Base-by-base conservation (phyloP, 1,140 invertebrate genomes). In the Pemphigus obesinymphae region DNA sequence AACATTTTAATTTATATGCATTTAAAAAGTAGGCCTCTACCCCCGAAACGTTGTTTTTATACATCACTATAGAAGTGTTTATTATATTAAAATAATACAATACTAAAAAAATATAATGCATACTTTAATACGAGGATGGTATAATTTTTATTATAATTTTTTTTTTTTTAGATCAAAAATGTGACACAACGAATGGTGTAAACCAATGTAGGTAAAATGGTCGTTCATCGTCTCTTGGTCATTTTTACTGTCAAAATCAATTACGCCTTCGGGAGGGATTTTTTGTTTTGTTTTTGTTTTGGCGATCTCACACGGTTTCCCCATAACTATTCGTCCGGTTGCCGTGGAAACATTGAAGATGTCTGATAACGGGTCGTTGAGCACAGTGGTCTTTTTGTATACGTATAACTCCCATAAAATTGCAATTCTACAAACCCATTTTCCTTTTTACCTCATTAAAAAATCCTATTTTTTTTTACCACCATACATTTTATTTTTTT, bases 331-430 rank as follows among this genome's bases (percentile, higher is more conserved):
- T 6, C 15, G 3, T 29, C 20, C 8, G 68, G 68, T 72, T 26
- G 23, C 40, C 43, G 8, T 1, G 66, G 68, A 72, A 72, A 72
- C 68, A 23, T 8, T 10, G 40, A 45, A 26, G 26, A 68, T 23
- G 63, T 17, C 40, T 29, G 68, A 72, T 72, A 72, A 72, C 23
- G 40, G 68, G 17, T 29, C 68, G 68, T 72, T 72, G 68, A 72
- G 20, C 40, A 45, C 26, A 13, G 20, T 40, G 23, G 23, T 29
- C 13, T 43, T 72, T 72, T 72, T 29, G 43, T 45, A 26, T 20
- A 29, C 23, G 15, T 10, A n/a, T n/a, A 29, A 29, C 26, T 13
- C 11, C 26, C 5, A 8, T 43, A 68, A 68, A 68, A 37, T 43
- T 37, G n/a, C 34, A 23, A 68, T 68, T 68, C 34, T n/a, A 5